These are phyloP conservation scores for Dermatemys mawii DNA, from an alignment of 2,113 vertebrate genomes.

Conservation along the genomic window DNA sequence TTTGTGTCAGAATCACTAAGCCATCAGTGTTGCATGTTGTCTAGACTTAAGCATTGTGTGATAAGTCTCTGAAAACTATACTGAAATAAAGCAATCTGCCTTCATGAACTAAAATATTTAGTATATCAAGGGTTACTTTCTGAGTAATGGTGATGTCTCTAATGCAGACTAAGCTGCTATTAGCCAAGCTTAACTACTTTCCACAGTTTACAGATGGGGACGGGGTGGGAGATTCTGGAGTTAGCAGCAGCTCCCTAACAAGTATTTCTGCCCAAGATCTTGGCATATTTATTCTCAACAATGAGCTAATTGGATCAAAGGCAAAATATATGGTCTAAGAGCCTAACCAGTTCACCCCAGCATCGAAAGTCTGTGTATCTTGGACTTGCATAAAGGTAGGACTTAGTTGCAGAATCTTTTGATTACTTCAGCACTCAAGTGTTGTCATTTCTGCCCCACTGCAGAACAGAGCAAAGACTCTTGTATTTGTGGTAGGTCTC, in stretches of 20 bases:
- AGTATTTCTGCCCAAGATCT: conserved; percentile 12
- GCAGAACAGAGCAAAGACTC: neutral
- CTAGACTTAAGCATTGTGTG: neutral
- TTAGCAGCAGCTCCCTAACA: conserved; percentile 56
- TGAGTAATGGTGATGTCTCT: conserved; percentile 61
- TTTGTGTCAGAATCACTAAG: neutral
- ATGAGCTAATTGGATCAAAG: conserved; percentile 40
- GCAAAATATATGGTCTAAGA: neutral
- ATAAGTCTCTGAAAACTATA: neutral
- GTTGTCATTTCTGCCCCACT: conserved; percentile 45
- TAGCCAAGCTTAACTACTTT: conserved; percentile 80
- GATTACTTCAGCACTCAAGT: conserved; percentile 34
- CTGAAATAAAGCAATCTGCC: fast-evolving
- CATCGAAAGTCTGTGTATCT: neutral
- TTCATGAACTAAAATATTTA: neutral
- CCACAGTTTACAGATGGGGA: conserved; percentile 75
- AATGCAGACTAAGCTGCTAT: conserved; percentile 82
- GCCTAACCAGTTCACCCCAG: conserved; percentile 5
- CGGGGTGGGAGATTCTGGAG: conserved; percentile 68
- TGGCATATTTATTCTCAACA: conserved; percentile 17
- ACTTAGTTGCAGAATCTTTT: conserved; percentile 13
- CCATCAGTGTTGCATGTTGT: fast-evolving
- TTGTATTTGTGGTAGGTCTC: neutral
- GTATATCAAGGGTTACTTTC: conserved; percentile 74
- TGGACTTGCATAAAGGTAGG: conserved; percentile 8